Percentiles rank a stretch among this genome's conserved stretches.
Conservation (phyloP, 1,140 invertebrate genomes). For the Penaeus japonicus region DNA sequence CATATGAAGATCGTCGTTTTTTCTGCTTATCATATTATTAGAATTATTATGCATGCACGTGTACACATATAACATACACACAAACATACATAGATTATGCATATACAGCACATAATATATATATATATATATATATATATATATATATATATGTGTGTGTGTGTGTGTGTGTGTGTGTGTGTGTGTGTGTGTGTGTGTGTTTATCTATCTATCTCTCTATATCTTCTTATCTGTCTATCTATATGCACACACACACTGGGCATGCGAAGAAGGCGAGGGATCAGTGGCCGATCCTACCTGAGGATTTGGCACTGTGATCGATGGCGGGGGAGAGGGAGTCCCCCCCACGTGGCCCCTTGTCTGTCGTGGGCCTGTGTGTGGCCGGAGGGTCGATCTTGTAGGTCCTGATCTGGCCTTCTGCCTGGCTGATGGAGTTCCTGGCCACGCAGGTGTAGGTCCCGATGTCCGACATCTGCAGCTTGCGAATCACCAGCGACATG, state of each 20-base stretch:
- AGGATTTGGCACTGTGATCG: conserved; percentile 29
- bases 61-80: no score
- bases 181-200: no score
- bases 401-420: conserved; percentile 36
- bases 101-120: no score
- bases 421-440: conserved; percentile 46
- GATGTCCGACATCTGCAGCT: conserved; percentile 36
- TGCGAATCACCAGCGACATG: conserved; percentile 42
- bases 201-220: no score
- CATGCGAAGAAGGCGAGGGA: background rate
- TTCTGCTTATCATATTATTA: no score
- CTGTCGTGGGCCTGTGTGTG: conserved; percentile 25
- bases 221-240: no score
- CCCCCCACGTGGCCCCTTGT: background rate
- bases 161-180: no score
- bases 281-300: background rate
- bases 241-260: background rate
- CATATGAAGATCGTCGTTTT: no score
- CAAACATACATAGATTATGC: no score
- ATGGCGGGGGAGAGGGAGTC: conserved; percentile 11
- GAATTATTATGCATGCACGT: no score
- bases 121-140: no score
- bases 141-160: no score
- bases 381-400: conserved; percentile 33
- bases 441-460: conserved; percentile 50